phyloP scores from a whole-genome alignment of 2,797 vertebrate species.

The Crax fasciolata region DNA sequence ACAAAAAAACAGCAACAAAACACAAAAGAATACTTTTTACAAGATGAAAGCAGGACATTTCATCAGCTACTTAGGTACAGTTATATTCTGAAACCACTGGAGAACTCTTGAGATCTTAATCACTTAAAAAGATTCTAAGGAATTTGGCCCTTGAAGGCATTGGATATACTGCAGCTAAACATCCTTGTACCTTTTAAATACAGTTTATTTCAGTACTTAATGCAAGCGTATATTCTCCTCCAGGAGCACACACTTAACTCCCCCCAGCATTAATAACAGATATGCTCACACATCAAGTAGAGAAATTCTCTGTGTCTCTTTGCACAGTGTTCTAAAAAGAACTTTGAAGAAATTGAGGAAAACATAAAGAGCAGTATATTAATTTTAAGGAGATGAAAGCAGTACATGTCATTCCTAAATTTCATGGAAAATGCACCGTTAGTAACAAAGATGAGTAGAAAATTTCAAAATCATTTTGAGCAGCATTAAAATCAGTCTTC shows the following conservation, averaged over 20 bases:
- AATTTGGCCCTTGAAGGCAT: constrained; percentile 68
- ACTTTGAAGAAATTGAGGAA: constrained; percentile 75
- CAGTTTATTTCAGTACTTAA: constrained; percentile 73
- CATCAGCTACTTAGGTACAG: neutral
- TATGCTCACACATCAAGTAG: constrained; percentile 38
- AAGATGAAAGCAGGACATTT: neutral
- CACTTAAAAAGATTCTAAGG: constrained; percentile 43
- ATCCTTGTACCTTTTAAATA: constrained; percentile 68
- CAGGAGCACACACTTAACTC: constrained; percentile 76
- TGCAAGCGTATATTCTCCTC: constrained; percentile 61
- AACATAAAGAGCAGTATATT: constrained; percentile 72
- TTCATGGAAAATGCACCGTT: constrained; percentile 75
- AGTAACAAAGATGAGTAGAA: constrained; percentile 81
- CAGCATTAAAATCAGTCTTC: constrained; percentile 78
- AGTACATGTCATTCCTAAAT: constrained; percentile 74
- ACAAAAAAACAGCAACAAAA: neutral
- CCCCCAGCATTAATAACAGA: constrained; percentile 73
- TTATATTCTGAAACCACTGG: constrained; percentile 36
- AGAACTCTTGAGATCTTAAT: constrained; percentile 45
- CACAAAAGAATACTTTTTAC: neutral
- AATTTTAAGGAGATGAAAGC: constrained; percentile 82
- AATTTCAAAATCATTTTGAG: constrained; percentile 81
- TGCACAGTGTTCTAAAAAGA: constrained; percentile 72
- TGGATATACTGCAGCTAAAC: constrained; percentile 71
- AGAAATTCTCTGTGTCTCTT: constrained; percentile 78